These are phyloP conservation scores for Drosophila colorata DNA, from an alignment of 2,888 invertebrate species.

Conservation along the genomic window DNA sequence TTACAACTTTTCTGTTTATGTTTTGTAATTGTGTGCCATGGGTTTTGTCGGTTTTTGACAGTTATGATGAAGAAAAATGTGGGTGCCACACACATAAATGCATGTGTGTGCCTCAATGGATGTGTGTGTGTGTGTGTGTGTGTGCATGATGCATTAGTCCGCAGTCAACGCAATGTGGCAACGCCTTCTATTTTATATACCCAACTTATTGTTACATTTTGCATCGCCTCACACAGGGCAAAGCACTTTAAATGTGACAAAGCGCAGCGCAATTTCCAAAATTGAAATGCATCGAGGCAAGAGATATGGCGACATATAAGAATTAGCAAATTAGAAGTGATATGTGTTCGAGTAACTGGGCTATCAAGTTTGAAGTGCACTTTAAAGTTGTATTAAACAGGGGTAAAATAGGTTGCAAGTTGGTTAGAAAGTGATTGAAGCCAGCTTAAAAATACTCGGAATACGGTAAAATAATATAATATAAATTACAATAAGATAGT, in stretches of 20 bases:
- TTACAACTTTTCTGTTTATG: slow-evolving; percentile 77
- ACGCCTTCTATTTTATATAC: slow-evolving; percentile 19
- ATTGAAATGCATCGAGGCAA: slow-evolving; percentile 59
- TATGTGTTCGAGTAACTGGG: background rate
- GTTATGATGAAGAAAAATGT: slow-evolving; percentile 76
- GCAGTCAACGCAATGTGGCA: slow-evolving; percentile 39
- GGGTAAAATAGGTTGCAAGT: background rate
- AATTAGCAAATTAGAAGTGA: background rate
- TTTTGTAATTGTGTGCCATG: slow-evolving; percentile 71
- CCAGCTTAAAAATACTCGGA: no score
- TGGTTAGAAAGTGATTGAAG: background rate
- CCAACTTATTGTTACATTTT: slow-evolving; percentile 37
- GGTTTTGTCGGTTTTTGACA: slow-evolving; percentile 75
- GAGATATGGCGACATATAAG: slow-evolving; percentile 7
- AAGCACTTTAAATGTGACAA: slow-evolving; percentile 62
- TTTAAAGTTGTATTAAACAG: background rate
- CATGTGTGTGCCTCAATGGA: background rate
- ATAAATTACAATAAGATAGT: no score
- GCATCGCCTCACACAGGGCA: slow-evolving; percentile 45
- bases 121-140: slow-evolving; percentile 8
- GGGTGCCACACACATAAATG: slow-evolving; percentile 34
- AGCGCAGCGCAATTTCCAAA: slow-evolving; percentile 51
- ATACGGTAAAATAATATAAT: no score
- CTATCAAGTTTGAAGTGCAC: background rate
- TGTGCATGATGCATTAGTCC: slow-evolving; percentile 40